phyloP scores from a whole-genome alignment of 2,797 vertebrate genomes.

The Protonibea diacanthus region DNA sequence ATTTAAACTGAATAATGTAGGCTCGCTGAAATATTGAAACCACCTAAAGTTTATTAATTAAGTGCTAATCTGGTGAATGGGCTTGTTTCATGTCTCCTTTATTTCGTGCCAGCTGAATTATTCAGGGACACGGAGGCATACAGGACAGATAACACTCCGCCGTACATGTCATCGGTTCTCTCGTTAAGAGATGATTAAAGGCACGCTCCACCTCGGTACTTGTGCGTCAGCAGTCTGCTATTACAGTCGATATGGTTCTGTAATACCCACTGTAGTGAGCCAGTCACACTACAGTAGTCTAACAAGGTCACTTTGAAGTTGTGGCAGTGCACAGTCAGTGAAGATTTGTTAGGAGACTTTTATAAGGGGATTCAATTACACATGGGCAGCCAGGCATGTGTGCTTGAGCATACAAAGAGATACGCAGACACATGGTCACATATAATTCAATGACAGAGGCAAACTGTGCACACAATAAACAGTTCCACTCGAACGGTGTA shows the following conservation, averaged over 20 bases:
- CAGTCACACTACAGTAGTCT: constrained; percentile 60
- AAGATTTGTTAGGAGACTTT: constrained; percentile 62
- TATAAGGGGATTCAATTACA: constrained; percentile 63
- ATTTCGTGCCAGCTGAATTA: constrained; percentile 71
- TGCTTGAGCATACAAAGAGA: constrained; percentile 40
- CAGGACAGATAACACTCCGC: constrained; percentile 64
- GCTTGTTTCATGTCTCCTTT: constrained; percentile 72
- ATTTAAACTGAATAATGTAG: constrained; percentile 83
- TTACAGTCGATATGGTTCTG: constrained; percentile 58
- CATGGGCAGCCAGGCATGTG: constrained; percentile 47
- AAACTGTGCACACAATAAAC: constrained; percentile 35
- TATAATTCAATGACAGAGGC: neutral
- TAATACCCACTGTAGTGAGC: constrained; percentile 51
- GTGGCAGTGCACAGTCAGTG: constrained; percentile 51
- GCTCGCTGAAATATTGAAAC: constrained; percentile 77
- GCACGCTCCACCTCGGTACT: constrained; percentile 45
- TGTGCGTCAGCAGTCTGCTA: constrained; percentile 64
- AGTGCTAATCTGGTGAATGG: constrained; percentile 73
- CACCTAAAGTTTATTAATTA: constrained; percentile 83
- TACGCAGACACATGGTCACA: constrained; percentile 11
- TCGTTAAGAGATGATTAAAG: constrained; percentile 79
- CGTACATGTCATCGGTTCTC: constrained; percentile 63
- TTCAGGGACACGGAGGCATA: constrained; percentile 69
- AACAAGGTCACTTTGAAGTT: constrained; percentile 78
- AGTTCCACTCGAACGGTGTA: constrained; percentile 35